These are phyloP conservation scores for Lycaon pictus DNA, from an alignment of 2,113 vertebrate species.

Conservation along the genomic window DNA sequence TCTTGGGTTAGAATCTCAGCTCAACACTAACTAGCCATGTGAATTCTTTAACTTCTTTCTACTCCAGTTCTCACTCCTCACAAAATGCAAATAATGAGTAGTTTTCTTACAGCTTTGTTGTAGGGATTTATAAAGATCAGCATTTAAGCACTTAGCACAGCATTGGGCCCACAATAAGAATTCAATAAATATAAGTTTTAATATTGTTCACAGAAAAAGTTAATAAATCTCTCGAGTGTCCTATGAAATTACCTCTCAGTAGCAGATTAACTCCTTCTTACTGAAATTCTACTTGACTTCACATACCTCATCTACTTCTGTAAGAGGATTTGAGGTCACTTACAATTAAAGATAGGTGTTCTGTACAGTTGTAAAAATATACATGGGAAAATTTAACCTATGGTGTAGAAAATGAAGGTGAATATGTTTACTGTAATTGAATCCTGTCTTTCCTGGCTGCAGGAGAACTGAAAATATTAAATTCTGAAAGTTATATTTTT, in stretches of 20 bases:
- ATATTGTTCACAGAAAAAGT: not conserved
- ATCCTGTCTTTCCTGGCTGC: not conserved
- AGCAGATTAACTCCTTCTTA: slow-evolving; percentile 29
- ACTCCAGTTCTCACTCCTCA: not conserved
- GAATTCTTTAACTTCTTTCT: not conserved
- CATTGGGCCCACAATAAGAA: not conserved
- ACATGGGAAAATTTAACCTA: not conserved
- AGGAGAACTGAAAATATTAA: slow-evolving; percentile 1
- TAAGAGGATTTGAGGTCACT: not conserved
- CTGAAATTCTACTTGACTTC: slow-evolving; percentile 33
- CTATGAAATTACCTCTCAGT: slow-evolving; percentile 30
- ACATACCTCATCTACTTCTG: not conserved
- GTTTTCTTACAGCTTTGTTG: not conserved
- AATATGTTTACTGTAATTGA: not conserved
- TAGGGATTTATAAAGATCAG: not conserved
- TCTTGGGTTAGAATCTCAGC: not conserved
- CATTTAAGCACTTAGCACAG: not conserved
- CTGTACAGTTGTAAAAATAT: not conserved
- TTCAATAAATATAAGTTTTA: not conserved
- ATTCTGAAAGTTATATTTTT: not conserved
- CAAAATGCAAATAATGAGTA: not conserved
- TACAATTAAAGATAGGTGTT: slow-evolving; percentile 4
- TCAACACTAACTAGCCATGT: not conserved
- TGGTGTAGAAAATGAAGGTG: not conserved
- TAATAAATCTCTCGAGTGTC: not conserved